These are phyloP conservation scores for Pherbina coryleti DNA, from an alignment of 2,888 invertebrate species.

Conservation along the genomic window DNA sequence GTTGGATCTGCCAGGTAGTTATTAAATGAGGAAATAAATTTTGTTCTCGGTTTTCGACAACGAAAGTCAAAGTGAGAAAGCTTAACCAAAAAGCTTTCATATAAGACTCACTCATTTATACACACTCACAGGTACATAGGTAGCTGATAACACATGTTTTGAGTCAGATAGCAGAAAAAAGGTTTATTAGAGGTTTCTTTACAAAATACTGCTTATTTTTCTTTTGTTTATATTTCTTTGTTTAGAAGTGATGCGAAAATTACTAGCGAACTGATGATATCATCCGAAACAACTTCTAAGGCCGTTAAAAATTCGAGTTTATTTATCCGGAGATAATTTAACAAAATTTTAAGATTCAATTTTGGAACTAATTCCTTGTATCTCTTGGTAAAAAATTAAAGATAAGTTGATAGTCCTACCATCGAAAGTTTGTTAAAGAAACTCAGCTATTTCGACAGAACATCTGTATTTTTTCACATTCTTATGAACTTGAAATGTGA, in stretches of 20 bases:
- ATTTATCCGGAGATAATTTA: background rate
- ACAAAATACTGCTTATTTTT: conserved; percentile 39
- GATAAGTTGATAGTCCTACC: too few species aligned
- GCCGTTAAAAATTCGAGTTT: conserved; percentile 42
- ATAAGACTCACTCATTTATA: background rate
- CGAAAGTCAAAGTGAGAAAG: background rate
- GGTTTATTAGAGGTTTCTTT: background rate
- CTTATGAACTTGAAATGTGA: too few species aligned
- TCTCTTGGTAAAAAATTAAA: too few species aligned
- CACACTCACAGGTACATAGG: background rate
- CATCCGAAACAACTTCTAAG: conserved; percentile 45
- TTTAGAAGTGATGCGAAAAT: conserved; percentile 45
- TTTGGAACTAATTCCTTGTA: too few species aligned
- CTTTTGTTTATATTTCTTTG: conserved; percentile 33
- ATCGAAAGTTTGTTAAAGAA: too few species aligned
- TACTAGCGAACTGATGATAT: conserved; percentile 58
- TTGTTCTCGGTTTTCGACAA: conserved; percentile 18
- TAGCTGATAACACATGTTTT: conserved; percentile 1
- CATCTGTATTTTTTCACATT: too few species aligned
- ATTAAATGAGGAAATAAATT: background rate
- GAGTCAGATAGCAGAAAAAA: background rate
- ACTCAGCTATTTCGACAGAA: too few species aligned
- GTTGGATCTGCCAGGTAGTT: background rate
- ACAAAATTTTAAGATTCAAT: background rate
- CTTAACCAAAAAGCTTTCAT: background rate